A percentile compares a stretch with the other conserved stretches of the same genome.
Evolutionary conservation across 2,797 vertebrate species (phyloP).

Genomic region (Neosilurus mollespiculum): DNA sequence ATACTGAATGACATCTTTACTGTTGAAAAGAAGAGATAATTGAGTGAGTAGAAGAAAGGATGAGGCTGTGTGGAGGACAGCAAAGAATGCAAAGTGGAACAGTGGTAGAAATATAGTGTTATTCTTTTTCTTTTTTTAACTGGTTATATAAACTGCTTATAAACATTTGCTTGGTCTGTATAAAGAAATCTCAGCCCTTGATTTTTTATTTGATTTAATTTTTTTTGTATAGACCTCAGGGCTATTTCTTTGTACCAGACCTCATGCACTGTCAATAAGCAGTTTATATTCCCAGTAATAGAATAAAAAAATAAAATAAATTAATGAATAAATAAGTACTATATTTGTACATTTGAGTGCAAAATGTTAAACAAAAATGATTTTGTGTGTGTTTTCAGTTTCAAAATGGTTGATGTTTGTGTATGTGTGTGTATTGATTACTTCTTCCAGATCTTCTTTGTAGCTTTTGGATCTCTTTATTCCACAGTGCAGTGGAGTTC

Average conservation of each 20-base stretch:
- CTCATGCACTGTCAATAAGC: too few species aligned
- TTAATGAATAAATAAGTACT: too few species aligned
- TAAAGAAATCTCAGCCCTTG: too few species aligned
- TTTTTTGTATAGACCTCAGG: too few species aligned
- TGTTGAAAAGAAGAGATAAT: conserved; percentile 2
- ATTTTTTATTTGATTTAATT: too few species aligned
- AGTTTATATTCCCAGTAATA: not conserved
- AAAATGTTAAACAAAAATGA: too few species aligned
- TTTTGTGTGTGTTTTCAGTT: not conserved
- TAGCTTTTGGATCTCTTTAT: not conserved
- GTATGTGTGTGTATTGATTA: not conserved
- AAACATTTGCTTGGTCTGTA: too few species aligned
- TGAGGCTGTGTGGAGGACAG: not conserved
- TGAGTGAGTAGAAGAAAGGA: not conserved
- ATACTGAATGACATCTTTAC: not conserved
- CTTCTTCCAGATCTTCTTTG: not conserved
- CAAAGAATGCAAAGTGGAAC: conserved; percentile 10
- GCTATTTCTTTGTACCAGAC: too few species aligned
- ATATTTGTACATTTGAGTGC: not conserved
- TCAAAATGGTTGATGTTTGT: not conserved
- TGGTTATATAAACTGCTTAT: too few species aligned
- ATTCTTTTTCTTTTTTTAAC: too few species aligned
- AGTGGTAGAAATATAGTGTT: not conserved
- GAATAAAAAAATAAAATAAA: too few species aligned
- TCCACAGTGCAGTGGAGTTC: too few species aligned